Conservation (phyloP, 1,140 invertebrate species). For the Cyclargus thomasi region DNA sequence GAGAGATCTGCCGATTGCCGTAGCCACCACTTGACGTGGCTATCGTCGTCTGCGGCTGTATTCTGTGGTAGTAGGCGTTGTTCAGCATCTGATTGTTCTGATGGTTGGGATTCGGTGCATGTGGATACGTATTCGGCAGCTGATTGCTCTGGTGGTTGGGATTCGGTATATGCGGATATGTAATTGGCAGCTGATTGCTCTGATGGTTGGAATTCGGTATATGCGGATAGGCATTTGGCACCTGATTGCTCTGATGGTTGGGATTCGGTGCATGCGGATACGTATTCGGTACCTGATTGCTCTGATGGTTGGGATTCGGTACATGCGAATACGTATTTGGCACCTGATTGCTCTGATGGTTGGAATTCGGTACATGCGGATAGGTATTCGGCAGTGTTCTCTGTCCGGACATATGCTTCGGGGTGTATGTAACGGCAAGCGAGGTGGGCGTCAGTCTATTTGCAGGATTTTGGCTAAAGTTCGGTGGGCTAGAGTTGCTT, state of each 20-base stretch:
- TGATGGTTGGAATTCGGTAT: slow-evolving; percentile 52
- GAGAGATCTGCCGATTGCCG: slow-evolving; percentile 43
- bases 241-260: slow-evolving; percentile 45
- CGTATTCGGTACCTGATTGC: slow-evolving; percentile 51
- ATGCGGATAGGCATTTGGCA: slow-evolving; percentile 51
- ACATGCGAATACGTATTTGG: too few relatives aligned
- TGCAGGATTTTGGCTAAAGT: slow-evolving; percentile 57
- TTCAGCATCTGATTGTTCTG: slow-evolving; percentile 45
- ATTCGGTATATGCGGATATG: slow-evolving; percentile 53
- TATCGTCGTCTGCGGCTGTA: slow-evolving; percentile 41
- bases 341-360: slow-evolving; percentile 41
- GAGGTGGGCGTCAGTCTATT: slow-evolving; percentile 58
- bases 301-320: too few relatives aligned
- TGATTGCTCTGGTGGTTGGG: slow-evolving; percentile 51
- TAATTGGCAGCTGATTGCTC: slow-evolving; percentile 44
- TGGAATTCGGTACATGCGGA: too few relatives aligned
- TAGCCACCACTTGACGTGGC: slow-evolving; percentile 38
- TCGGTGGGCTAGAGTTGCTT: slow-evolving; percentile 57
- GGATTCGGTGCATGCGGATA: slow-evolving; percentile 57
- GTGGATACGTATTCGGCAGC: slow-evolving; percentile 48
- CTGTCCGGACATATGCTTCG: slow-evolving; percentile 46
- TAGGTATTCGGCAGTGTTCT: slow-evolving; percentile 55
- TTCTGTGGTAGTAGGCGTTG: slow-evolving; percentile 57
- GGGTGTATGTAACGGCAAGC: slow-evolving; percentile 46
- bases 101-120: slow-evolving; percentile 53